Evolutionary conservation across 2,888 invertebrate species (phyloP), one percentile per base, ranked within the genome.

Genomic region (Polylopha cassiicola): DNA sequence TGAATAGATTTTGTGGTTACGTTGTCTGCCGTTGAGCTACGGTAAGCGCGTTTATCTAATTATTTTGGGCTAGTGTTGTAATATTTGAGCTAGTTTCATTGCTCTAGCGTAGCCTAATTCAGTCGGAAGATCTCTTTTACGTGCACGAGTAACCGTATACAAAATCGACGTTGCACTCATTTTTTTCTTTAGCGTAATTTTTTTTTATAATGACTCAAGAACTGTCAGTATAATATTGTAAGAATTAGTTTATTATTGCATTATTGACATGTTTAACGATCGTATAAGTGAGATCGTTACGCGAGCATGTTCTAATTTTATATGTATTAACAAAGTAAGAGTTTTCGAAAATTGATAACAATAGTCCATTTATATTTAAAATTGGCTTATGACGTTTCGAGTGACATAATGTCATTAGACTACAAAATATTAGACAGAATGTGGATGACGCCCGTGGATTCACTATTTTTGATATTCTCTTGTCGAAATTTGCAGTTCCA

Each of bases 401-500:
- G 71, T 74, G 79, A 77, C 74, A 73, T 78, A 64, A 63, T 55
- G 76, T 74, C 76, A 64, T 72, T 71, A 74, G 70, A 71, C 66
- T 74, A 75, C 78, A 76, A 76, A 59, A 71, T 73, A 72, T 76
- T 75, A 77, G 73, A 64, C 81, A 80, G 73, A 79, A 73, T 71
- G 73, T 81, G 79, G 74, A 56, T 65, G 71, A 70, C 63, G 67
- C 65, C 73, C 67, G 76, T 78, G 72, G 74, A 76, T 77, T 75
- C 80, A 81, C 84, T 85, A 85, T 85, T 85, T 85, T 85, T 85
- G 85, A 85, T 85, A 85, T 79, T 72, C 79, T 85, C 85, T 85
- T 85, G 81, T 84, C 85, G 85, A 81, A 82, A 85, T 81, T 82
- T 75, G 78, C 78, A 73, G 72, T 74, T 73, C 72, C 72, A 72